These are phyloP conservation scores for Poliocrania exsul DNA, from an alignment of 2,797 vertebrate species.

Conservation along the genomic window DNA sequence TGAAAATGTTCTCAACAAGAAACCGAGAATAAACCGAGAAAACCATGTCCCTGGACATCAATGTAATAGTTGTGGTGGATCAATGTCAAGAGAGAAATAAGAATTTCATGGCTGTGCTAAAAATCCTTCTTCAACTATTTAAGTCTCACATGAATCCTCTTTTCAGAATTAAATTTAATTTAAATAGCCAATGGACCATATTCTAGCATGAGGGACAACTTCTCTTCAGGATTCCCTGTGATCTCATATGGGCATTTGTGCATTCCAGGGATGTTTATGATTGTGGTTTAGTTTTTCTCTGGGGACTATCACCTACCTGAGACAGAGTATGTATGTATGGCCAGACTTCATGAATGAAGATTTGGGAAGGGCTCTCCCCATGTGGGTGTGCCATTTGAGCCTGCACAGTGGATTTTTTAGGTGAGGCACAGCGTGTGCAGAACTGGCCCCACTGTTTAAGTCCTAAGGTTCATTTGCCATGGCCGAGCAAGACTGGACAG, in stretches of 20 bases:
- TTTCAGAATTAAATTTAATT: background rate
- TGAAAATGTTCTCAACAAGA: background rate
- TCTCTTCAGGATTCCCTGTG: background rate
- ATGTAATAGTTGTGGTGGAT: background rate
- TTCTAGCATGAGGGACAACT: background rate
- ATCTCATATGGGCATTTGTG: background rate
- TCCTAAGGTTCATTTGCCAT: too few species aligned
- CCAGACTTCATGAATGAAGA: too few species aligned
- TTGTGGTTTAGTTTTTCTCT: background rate
- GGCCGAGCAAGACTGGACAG: too few species aligned
- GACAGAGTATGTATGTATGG: background rate
- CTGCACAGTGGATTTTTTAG: too few species aligned
- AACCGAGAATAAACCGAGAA: background rate
- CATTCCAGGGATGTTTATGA: background rate
- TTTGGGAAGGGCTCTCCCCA: too few species aligned
- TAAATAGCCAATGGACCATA: background rate
- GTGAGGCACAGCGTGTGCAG: too few species aligned
- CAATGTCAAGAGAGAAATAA: background rate
- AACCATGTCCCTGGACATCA: accelerated
- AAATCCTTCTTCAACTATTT: background rate
- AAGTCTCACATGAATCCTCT: background rate
- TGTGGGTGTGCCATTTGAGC: too few species aligned
- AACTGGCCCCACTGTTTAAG: too few species aligned
- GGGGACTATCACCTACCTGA: background rate
- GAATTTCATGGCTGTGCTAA: background rate